These are phyloP conservation scores for Lapara coniferarum DNA, from an alignment of 2,888 invertebrate species.

Conservation along the genomic window DNA sequence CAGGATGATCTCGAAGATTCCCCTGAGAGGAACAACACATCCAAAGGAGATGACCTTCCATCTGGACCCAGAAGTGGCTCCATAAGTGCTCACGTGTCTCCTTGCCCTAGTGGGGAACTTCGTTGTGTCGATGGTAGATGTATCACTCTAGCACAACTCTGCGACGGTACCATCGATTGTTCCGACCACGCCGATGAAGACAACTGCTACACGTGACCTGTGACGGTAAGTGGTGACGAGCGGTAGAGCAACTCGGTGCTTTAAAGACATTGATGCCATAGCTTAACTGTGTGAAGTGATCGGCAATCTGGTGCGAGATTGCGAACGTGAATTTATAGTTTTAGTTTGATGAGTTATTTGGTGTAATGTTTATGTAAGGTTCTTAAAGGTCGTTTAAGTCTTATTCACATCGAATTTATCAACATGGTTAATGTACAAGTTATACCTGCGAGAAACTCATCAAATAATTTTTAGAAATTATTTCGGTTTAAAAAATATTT, in stretches of 20 bases:
- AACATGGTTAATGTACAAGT: neutral
- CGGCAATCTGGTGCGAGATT: neutral
- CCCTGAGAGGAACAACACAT: slow-evolving; percentile 44
- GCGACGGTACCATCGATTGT: slow-evolving; percentile 85
- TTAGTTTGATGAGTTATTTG: neutral
- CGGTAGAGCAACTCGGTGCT: slow-evolving; percentile 4
- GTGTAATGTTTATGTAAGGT: neutral
- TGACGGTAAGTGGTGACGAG: neutral
- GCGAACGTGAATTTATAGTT: neutral
- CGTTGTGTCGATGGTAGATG: slow-evolving; percentile 86
- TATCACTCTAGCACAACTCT: slow-evolving; percentile 85
- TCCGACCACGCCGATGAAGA: slow-evolving; percentile 86
- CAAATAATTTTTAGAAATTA: neutral
- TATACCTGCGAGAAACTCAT: neutral
- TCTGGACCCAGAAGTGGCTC: slow-evolving; percentile 30
- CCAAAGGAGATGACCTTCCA: slow-evolving; percentile 45
- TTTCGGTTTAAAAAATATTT: neutral
- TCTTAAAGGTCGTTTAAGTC: neutral
- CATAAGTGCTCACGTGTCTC: slow-evolving; percentile 69
- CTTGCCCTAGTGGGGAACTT: slow-evolving; percentile 81
- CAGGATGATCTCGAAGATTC: slow-evolving; percentile 45
- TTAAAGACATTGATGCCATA: slow-evolving; percentile 17
- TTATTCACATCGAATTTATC: neutral
- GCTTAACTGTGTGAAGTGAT: slow-evolving; percentile 1
- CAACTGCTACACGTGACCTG: slow-evolving; percentile 82